Conservation (phyloP, 1,140 invertebrate species). For the Amyelois transitella region DNA sequence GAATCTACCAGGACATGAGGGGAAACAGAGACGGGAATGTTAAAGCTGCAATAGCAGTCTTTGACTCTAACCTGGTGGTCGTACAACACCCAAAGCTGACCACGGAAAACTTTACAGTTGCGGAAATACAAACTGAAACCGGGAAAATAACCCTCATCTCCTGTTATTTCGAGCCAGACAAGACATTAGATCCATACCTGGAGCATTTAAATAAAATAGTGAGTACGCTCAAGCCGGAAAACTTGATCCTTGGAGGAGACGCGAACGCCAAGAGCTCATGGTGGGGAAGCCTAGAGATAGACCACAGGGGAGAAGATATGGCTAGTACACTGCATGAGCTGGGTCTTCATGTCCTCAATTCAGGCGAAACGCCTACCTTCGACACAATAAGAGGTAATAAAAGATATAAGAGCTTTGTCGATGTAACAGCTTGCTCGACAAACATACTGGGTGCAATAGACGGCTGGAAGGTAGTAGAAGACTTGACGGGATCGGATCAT, state of each 20-base stretch:
- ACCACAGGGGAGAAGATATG: constrained; percentile 10
- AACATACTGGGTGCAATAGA: too few species aligned
- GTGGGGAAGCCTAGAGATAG: constrained; percentile 16
- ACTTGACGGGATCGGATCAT: too few species aligned
- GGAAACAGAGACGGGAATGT: too few species aligned
- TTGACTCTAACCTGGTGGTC: too few species aligned
- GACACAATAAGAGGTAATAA: too few species aligned
- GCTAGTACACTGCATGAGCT: constrained; percentile 6
- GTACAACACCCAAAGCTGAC: too few species aligned
- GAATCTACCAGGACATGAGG: too few species aligned
- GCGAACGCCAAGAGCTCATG: constrained; percentile 18
- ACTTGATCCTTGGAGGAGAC: constrained; percentile 20
- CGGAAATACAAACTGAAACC: not conserved
- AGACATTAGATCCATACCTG: not conserved
- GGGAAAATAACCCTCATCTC: not conserved
- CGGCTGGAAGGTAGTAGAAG: too few species aligned
- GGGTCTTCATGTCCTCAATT: constrained; percentile 15
- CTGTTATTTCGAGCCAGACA: not conserved
- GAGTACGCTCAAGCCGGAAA: not conserved
- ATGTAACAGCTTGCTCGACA: too few species aligned
- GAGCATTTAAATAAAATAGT: not conserved
- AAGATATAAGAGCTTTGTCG: too few species aligned
- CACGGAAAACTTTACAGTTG: constrained; percentile 9
- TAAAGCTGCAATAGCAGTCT: too few species aligned
- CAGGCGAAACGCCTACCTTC: constrained; percentile 18